These are phyloP conservation scores for Agrotis clavis DNA, from an alignment of 2,888 invertebrate species.

Conservation along the genomic window DNA sequence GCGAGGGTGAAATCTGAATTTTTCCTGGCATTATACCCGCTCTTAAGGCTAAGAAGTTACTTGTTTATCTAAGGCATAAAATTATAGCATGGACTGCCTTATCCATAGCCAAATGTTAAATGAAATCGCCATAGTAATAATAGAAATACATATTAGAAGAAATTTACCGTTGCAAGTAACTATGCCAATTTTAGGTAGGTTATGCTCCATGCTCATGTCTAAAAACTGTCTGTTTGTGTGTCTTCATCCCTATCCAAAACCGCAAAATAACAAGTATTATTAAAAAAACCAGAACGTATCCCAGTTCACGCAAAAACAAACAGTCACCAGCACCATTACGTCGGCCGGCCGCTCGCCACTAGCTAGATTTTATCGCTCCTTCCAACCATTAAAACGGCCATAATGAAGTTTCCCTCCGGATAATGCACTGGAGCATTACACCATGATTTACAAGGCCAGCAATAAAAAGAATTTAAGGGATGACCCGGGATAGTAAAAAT, in stretches of 20 bases:
- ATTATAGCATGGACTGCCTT: no score
- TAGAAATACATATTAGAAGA: no score
- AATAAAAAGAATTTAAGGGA: conserved; percentile 91
- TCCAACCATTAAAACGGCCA: conserved; percentile 90
- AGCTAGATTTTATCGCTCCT: conserved; percentile 90
- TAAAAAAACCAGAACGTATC: conserved; percentile 54
- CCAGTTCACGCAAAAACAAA: conserved; percentile 57
- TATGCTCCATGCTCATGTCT: no score
- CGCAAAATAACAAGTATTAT: background rate
- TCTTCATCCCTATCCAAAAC: background rate
- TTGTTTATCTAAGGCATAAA: no score
- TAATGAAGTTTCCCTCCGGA: conserved; percentile 90
- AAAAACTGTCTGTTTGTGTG: no score
- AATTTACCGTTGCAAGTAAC: no score
- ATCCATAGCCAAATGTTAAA: no score
- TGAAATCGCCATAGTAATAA: no score
- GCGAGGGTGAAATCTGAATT: no score
- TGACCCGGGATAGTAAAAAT: conserved; percentile 88
- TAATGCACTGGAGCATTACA: conserved; percentile 90
- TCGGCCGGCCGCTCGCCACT: conserved; percentile 75
- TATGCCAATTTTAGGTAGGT: no score
- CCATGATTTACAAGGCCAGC: conserved; percentile 90
- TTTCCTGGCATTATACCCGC: no score
- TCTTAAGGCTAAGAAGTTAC: no score
- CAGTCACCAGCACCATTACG: conserved; percentile 73